Conservation (phyloP, 2,113 vertebrate genomes). For the Redunca redunca region DNA sequence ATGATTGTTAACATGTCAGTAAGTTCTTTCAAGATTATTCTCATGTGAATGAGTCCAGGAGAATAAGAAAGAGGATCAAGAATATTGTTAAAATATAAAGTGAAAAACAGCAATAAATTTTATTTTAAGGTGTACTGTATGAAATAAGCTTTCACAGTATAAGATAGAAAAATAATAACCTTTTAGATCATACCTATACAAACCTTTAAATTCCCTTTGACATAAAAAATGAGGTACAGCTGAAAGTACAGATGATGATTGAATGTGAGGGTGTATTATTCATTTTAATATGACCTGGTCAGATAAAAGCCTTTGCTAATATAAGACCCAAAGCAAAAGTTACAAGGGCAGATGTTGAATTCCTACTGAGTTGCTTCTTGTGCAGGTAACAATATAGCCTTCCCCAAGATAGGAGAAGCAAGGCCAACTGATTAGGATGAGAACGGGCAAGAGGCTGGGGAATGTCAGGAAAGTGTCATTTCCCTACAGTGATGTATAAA, state of each 20-base stretch:
- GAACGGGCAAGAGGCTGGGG: not conserved
- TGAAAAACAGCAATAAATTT: not conserved
- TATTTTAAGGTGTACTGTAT: not conserved
- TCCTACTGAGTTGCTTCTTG: not conserved
- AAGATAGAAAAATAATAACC: not conserved
- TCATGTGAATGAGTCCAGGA: not conserved
- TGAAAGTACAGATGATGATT: not conserved
- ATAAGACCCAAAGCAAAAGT: not conserved
- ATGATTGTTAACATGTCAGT: not conserved
- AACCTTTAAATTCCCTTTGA: not conserved
- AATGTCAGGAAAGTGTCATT: not conserved
- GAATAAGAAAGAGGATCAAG: not conserved
- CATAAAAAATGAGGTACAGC: not conserved
- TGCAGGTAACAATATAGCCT: not conserved
- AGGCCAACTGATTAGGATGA: not conserved
- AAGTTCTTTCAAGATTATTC: conserved; percentile 1
- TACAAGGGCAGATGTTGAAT: not conserved
- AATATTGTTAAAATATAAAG: not conserved
- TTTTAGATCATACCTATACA: not conserved
- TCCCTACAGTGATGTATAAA: not conserved
- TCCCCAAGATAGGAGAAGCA: not conserved
- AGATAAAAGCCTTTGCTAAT: not conserved
- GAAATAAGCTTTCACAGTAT: not conserved
- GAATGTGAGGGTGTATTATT: not conserved
- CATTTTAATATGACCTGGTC: not conserved